A percentile compares a stretch with the other conserved stretches of the same genome.
Evolutionary conservation across 2,113 vertebrate genomes (phyloP).

Genomic region (Corynorhinus townsendii): DNA sequence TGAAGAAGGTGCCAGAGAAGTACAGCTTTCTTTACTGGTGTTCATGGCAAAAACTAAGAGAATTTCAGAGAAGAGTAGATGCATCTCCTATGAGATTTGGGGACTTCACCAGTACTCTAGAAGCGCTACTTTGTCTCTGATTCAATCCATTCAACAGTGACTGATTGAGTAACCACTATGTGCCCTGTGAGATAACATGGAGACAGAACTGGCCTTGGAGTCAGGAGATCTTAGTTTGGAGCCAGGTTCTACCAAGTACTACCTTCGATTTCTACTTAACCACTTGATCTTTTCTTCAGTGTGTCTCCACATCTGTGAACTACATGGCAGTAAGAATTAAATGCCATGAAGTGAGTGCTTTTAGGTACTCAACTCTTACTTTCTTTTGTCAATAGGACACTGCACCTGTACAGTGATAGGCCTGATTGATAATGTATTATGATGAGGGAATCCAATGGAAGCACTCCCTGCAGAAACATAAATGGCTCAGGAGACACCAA

Average conservation of each 20-base stretch:
- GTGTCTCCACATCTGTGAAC: neutral
- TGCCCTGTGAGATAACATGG: neutral
- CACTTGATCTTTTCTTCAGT: neutral
- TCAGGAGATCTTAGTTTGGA: neutral
- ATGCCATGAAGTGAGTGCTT: neutral
- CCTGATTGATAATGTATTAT: constrained; percentile 46
- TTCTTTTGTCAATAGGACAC: neutral
- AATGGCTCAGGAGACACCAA: constrained; percentile 48
- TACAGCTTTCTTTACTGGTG: neutral
- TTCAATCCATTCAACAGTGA: neutral
- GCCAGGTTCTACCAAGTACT: neutral
- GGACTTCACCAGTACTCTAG: neutral
- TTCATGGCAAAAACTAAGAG: neutral
- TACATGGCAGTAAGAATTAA: neutral
- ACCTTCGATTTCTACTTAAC: neutral
- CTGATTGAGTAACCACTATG: neutral
- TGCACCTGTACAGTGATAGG: neutral
- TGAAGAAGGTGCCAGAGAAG: neutral
- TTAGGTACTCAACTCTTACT: neutral
- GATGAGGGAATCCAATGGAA: constrained; percentile 41
- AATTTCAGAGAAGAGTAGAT: neutral
- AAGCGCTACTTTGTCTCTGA: neutral
- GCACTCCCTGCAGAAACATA: neutral
- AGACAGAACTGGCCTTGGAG: neutral
- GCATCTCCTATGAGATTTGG: neutral